Evolutionary conservation across 2,888 invertebrate species (phyloP), one percentile per base, ranked within the genome.

Genomic region (Crocallis elinguaria): DNA sequence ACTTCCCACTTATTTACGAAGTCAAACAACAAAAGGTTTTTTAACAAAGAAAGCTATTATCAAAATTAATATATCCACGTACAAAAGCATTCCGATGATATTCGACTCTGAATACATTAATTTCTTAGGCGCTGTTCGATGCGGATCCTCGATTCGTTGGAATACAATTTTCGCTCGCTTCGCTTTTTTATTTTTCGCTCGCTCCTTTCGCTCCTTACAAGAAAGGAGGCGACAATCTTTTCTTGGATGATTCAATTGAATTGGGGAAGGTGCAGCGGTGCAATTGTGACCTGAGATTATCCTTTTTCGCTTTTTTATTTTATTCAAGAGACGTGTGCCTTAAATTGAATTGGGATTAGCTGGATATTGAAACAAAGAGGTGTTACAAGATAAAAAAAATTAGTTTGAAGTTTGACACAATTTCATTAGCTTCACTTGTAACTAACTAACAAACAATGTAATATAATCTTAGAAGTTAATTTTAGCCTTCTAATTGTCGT

Each of bases 211-310:
- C 48, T 57, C 45, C 44, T 38, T 37, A 59, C 60, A 62, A 14
- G 25, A 29, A 33, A 13, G 66, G 54, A 60, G 60, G 66, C 71
- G 77, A 72, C 76, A 75, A 71, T 79, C 73, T 73, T 60, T 65
- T 54, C 68, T 60, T 49, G 68, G 66, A 67, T 78, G 77, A 82
- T 80, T 79, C 82, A 74, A 79, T 81, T 75, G 72, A 63, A 70
- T 56, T 29, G 46, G n/a, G 49, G 46, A 46, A 67, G 59, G 61
- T 62, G 64, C 70, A 58, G 54, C 55, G 53, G 30, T 57, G 65
- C 64, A 64, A 64, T 71, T 58, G 62, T 62, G 60, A 64, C 50
- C 65, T 62, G 53, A 57, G 58, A 69, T 70, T 68, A 66, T 62
- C 51, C 49, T 45, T 48, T 45, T n/a, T 35, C 49, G 33, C 16